Base-by-base conservation (phyloP, 2,888 invertebrate genomes). In the Dasypogon diadema region DNA sequence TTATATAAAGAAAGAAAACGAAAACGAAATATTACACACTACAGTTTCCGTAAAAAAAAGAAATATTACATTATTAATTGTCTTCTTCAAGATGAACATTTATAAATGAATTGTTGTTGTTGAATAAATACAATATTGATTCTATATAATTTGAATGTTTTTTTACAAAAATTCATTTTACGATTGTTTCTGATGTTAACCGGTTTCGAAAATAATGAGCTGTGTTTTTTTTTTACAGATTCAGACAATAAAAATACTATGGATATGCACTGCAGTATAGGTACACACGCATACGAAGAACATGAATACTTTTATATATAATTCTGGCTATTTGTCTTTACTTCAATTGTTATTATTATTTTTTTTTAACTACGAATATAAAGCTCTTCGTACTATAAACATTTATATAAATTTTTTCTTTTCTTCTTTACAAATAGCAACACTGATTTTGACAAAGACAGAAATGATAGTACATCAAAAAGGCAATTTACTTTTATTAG, bases 381-480 rank as follows among this genome's bases (percentile, higher is more conserved):
- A 42, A 34, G 48, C 14, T 65, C 48, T 48, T 65, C 10, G 21
- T 22, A 24, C 26, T 14, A 8, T 46, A 24, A 65, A 65, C 65
- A 65, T 65, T 65, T 46, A 46, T 65, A 46, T 65, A 65, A 46
- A 46, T 65, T 65, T 1, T 22, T 65, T 63, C 16, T 30, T 10
- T 26, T 30, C 8, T 30, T 58, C 16, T 21, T 37, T 65, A 65
- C 24, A 65, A 65, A 65, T 48, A 48, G 24, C 48, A 65, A 65
- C 65, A 65, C 16, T 65, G 46, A 65, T 65, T 37, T 46, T 37
- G 46, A 65, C 65, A 65, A 48, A 65, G 65, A 65, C 65, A 46
- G 65, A 65, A 65, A 65, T 46, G 46, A 65, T 65, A 65, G 65
- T 48, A 65, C 65, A 65, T 65, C 65, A 65, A 65, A 65, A 65